Base-by-base conservation (phyloP, 2,888 invertebrate species). In the Cheilosia urbana region DNA sequence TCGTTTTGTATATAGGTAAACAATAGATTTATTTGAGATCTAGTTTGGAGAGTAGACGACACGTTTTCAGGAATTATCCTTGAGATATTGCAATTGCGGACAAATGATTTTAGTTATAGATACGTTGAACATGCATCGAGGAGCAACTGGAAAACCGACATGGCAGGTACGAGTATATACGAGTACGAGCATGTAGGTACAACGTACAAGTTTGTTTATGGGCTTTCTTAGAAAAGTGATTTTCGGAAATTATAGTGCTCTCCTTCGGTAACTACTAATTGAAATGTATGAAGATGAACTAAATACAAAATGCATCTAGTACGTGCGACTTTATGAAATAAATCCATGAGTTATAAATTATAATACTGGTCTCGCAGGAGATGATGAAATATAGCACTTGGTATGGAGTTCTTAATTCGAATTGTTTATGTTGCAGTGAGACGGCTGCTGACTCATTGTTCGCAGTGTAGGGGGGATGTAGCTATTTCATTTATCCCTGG, bases 1-100 rank as follows among this genome's bases (percentile, higher is more conserved):
- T 77, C 21, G 40, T 58, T 66, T 45, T 78, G 62, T 79, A 58
- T 69, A 85, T 69, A 85, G 80, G 75, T 75, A 76, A 85, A 80
- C 85, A 85, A 85, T 72, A 80, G 76, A 80, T 85, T 76, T 85
- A 85, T 85, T 80, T 75, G 76, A 80, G 80, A 85, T 85, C 66
- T 85, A 85, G 80, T 85, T 85, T 80, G 60, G 80, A 80, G 71
- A 80, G 75, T 68, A 85, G 85, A 76, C 76, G 85, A 85, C 85
- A 80, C 85, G 85, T 85, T 85, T 85, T 80, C 76, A 47, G 71
- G 80, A 79, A 79, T 79, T 71, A 84, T 80, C 85, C 66, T 80
- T 85, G 85, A 85, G 80, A 85, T 76, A 85, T 85, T 85, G 85
- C 85, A 76, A 80, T 76, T 76, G 80, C 65, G 71, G 76, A 85